Evolutionary conservation across 2,888 invertebrate genomes (phyloP).

Genomic region (Drosophila helvetica): DNA sequence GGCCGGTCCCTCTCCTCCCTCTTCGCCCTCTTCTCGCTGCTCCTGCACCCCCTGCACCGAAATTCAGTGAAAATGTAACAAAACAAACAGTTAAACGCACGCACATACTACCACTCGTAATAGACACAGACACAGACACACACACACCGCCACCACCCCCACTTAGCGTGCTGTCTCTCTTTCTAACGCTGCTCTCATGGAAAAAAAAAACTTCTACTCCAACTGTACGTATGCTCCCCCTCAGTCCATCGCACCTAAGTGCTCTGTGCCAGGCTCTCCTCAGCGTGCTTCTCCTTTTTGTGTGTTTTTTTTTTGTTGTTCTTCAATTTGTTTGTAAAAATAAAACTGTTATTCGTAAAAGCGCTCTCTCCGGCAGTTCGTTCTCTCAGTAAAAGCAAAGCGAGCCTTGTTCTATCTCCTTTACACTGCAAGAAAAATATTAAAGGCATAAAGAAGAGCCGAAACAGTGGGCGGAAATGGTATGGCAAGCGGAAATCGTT

Average conservation of each 20-base stretch:
- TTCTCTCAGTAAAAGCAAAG: slow-evolving; percentile 7
- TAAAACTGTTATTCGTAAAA: slow-evolving; percentile 57
- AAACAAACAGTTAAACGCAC: slow-evolving; percentile 67
- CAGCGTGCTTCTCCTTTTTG: slow-evolving; percentile 46
- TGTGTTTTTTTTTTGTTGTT: slow-evolving; percentile 9
- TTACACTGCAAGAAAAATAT: slow-evolving; percentile 31
- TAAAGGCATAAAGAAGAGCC: neutral
- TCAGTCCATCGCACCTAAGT: neutral
- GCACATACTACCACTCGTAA: slow-evolving; percentile 3
- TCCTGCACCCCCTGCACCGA: slow-evolving; percentile 1
- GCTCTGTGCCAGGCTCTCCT: slow-evolving; percentile 19
- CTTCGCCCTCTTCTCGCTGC: slow-evolving; percentile 24
- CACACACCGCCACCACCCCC: slow-evolving; percentile 35
- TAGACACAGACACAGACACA: slow-evolving; percentile 9
- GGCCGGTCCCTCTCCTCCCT: neutral
- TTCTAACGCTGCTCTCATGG: neutral
- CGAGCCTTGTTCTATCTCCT: slow-evolving; percentile 24
- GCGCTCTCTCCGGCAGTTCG: slow-evolving; percentile 13
- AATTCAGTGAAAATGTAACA: slow-evolving; percentile 55
- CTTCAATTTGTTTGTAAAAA: slow-evolving; percentile 61
- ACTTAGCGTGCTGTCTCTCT: slow-evolving; percentile 43
- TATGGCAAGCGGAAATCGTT: neutral
- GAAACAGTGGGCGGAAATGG: slow-evolving; percentile 7
- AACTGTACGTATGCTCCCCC: slow-evolving; percentile 9
- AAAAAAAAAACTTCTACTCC: slow-evolving; percentile 17